phyloP scores from a whole-genome alignment of 1,140 invertebrate species.

The Andrena cerasifolii region DNA sequence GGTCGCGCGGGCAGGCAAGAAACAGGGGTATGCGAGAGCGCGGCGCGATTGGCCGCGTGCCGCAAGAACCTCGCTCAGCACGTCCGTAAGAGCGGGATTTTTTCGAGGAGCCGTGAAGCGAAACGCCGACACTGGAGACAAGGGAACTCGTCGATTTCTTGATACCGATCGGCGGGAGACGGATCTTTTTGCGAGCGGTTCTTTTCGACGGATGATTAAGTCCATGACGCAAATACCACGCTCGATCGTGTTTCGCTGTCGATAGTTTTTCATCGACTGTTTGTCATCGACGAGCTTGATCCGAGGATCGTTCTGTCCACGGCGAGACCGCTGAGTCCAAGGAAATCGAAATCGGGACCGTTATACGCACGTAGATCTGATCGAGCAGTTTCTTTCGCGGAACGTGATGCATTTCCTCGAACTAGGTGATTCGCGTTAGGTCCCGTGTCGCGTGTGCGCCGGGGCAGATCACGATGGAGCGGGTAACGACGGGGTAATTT shows the following conservation, averaged over 20 bases:
- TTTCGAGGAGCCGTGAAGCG: neutral
- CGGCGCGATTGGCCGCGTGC: neutral
- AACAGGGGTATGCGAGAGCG: neutral
- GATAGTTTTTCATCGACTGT: neutral
- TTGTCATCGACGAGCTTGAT: too few relatives aligned
- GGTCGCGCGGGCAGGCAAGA: neutral
- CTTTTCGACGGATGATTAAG: conserved; percentile 1
- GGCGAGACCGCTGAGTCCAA: too few relatives aligned
- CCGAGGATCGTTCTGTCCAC: too few relatives aligned
- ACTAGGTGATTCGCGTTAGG: too few relatives aligned
- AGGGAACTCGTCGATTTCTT: neutral
- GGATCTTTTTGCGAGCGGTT: conserved; percentile 11
- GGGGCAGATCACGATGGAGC: neutral
- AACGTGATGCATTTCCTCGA: neutral
- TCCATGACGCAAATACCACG: neutral
- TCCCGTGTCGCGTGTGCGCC: neutral
- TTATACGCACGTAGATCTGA: neutral
- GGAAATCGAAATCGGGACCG: too few relatives aligned
- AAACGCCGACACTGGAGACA: neutral
- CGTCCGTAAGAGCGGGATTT: conserved; percentile 13
- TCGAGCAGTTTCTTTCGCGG: neutral
- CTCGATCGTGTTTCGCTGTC: neutral
- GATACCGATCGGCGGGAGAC: conserved; percentile 8
- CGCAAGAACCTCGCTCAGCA: conserved; percentile 8
- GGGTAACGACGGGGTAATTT: conserved; percentile 4